These are phyloP conservation scores for cattle (Bos taurus) DNA, from an alignment of 2,113 vertebrate genomes.

Conservation along the genomic window ARS-UCD2.0 NC_037342.1:72053001-72053500, in stretches of 20 bases:
- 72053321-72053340: too few relatives aligned
- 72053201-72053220: background rate
- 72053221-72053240: background rate
- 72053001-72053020: background rate
- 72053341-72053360: too few relatives aligned
- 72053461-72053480: too few relatives aligned
- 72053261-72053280: background rate
- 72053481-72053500: too few relatives aligned
- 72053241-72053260: background rate
- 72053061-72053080: background rate
- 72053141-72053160: rapidly evolving
- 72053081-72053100: background rate
- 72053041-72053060: rapidly evolving
- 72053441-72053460: too few relatives aligned
- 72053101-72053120: background rate
- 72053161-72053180: rapidly evolving
- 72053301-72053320: too few relatives aligned
- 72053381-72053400: too few relatives aligned
- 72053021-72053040: background rate
- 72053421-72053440: too few relatives aligned
- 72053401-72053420: too few relatives aligned
- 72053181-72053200: background rate
- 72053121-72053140: background rate
- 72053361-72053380: too few relatives aligned
- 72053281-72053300: background rate